Conservation (phyloP, 2,797 vertebrate species). For the Gadopsis bispinosus region DNA sequence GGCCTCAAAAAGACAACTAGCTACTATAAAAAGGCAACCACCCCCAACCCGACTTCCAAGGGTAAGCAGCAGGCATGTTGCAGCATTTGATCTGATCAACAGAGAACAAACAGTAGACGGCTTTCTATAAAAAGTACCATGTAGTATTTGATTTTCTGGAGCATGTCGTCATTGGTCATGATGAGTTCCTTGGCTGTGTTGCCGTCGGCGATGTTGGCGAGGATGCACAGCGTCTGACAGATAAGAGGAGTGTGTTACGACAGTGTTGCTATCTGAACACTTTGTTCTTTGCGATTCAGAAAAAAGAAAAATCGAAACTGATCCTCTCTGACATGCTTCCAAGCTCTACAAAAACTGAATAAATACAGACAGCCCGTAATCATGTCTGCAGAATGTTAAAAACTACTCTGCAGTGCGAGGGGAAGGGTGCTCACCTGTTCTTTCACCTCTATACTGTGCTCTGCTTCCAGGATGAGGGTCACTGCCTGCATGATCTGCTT, state of each 20-base stretch:
- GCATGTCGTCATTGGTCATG: slow-evolving; percentile 98
- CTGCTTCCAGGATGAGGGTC: slow-evolving; percentile 97
- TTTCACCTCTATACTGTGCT: slow-evolving; percentile 97
- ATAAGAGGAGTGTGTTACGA: not conserved
- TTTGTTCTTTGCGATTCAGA: slow-evolving; percentile 4
- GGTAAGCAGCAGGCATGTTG: not conserved
- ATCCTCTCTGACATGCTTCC: not conserved
- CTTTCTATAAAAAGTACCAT: slow-evolving; percentile 85
- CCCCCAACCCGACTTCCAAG: not conserved
- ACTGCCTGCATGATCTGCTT: slow-evolving; percentile 99
- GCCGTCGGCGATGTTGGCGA: slow-evolving; percentile 97
- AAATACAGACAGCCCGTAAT: not conserved
- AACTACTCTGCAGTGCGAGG: not conserved
- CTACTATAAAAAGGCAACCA: not conserved
- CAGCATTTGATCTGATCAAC: not conserved
- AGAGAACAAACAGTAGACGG: not conserved
- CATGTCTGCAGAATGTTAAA: not conserved
- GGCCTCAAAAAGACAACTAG: not conserved
- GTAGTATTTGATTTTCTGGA: slow-evolving; percentile 99
- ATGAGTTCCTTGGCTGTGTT: slow-evolving; percentile 98
- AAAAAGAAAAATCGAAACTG: not conserved
- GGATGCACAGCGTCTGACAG: slow-evolving; percentile 94
- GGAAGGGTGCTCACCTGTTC: slow-evolving; percentile 89
- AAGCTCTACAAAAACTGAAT: not conserved
- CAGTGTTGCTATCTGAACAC: not conserved